Evolutionary conservation across 2,113 vertebrate genomes (phyloP).

Genomic region (Grallaria varia): DNA sequence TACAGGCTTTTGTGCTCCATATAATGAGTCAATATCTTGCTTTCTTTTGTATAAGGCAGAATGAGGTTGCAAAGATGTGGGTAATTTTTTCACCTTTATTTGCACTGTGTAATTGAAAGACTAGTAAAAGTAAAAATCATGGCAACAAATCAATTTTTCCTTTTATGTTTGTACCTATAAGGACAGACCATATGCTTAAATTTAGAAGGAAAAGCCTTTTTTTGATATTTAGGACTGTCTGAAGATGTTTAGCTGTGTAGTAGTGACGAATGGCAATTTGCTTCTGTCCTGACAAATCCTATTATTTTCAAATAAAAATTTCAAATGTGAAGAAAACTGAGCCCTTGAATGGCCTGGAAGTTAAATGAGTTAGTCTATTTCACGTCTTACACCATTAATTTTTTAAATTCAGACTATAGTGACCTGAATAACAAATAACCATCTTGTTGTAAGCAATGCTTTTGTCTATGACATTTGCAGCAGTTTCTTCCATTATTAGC

Average conservation of each 20-base stretch:
- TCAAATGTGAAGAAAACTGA: not conserved
- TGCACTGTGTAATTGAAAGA: not conserved
- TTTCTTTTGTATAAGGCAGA: not conserved
- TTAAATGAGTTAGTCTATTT: not conserved
- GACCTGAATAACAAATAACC: not conserved
- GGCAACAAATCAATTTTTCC: not conserved
- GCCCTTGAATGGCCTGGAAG: not conserved
- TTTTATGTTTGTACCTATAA: not conserved
- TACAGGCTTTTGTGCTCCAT: not conserved
- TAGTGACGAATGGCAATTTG: not conserved
- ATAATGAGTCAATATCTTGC: not conserved
- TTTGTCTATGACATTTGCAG: not conserved
- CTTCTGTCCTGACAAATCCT: not conserved
- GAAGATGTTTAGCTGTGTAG: not conserved
- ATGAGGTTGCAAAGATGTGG: not conserved
- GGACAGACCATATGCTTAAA: not conserved
- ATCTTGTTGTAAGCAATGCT: not conserved
- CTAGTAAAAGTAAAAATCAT: not conserved
- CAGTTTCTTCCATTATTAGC: not conserved
- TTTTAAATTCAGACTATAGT: not conserved
- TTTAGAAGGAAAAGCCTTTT: not conserved
- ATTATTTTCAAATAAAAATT: not conserved
- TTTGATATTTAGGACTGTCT: not conserved
- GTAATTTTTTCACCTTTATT: slow-evolving; percentile 4
- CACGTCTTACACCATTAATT: not conserved